These are phyloP conservation scores for Corapipo altera DNA, from an alignment of 2,113 vertebrate genomes.

Conservation along the genomic window DNA sequence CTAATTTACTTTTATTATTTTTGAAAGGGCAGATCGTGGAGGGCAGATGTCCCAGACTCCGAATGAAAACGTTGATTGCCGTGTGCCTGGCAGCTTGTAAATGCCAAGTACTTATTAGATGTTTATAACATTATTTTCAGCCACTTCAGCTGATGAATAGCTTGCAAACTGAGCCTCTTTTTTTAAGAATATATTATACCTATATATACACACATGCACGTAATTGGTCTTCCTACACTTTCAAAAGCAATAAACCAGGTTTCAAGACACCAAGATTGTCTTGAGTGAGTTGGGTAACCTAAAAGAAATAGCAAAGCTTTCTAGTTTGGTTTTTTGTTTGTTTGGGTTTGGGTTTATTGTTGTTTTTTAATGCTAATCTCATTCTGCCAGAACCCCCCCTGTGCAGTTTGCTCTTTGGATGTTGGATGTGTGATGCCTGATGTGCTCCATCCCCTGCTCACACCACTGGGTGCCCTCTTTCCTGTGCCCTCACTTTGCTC, in stretches of 20 bases:
- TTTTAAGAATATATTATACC: background rate
- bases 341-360: background rate
- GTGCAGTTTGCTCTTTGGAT: background rate
- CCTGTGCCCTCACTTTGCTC: background rate
- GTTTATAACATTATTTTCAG: conserved; percentile 27
- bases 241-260: background rate
- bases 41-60: background rate
- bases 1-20: background rate
- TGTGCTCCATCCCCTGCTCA: background rate
- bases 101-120: conserved; percentile 52
- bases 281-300: background rate
- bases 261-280: background rate
- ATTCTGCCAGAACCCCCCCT: fast-evolving
- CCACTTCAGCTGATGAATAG: conserved; percentile 12
- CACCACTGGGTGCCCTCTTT: background rate
- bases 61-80: background rate
- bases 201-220: fast-evolving
- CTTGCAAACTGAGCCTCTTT: conserved; percentile 4
- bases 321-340: background rate
- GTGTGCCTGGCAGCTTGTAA: conserved; percentile 40
- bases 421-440: fast-evolving
- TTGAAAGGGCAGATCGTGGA: background rate
- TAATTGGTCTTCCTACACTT: background rate
- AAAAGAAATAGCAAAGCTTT: background rate
- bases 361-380: background rate